These are phyloP conservation scores for Pipistrellus nathusii DNA, from an alignment of 2,797 vertebrate genomes.

Conservation along the genomic window DNA sequence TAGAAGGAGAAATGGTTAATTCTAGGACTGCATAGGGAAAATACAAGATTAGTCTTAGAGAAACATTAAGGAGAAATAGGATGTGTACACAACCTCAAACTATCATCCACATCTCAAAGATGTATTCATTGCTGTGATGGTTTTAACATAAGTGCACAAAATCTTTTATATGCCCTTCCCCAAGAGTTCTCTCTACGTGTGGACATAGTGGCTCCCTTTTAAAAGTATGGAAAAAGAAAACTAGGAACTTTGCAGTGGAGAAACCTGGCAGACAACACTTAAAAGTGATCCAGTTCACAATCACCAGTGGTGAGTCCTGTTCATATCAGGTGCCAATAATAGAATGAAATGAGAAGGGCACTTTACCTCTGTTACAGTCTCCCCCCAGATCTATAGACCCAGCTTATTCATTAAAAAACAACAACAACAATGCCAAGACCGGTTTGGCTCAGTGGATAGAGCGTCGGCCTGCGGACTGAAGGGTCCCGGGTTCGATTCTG, in stretches of 20 bases:
- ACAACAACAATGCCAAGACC: too few species aligned
- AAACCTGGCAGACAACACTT: neutral
- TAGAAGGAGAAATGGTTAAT: neutral
- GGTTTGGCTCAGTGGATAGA: too few species aligned
- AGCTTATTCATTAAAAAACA: neutral
- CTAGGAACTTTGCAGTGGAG: neutral
- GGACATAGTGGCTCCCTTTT: neutral
- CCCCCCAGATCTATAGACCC: neutral
- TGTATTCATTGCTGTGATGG: neutral
- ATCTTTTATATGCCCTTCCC: neutral
- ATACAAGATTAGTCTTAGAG: neutral
- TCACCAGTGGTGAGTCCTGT: neutral
- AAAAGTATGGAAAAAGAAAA: neutral
- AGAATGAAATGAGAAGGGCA: neutral
- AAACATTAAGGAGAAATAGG: neutral
- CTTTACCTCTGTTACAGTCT: neutral
- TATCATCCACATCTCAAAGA: neutral
- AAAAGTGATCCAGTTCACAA: neutral
- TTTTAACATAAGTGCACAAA: neutral
- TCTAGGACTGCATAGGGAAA: neutral
- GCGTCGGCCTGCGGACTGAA: too few species aligned
- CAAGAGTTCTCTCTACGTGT: neutral
- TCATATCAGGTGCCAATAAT: neutral
- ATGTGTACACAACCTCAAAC: neutral
- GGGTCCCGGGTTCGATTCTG: too few species aligned